phyloP scores from a whole-genome alignment of 2,888 invertebrate genomes.

The Troides helena region DNA sequence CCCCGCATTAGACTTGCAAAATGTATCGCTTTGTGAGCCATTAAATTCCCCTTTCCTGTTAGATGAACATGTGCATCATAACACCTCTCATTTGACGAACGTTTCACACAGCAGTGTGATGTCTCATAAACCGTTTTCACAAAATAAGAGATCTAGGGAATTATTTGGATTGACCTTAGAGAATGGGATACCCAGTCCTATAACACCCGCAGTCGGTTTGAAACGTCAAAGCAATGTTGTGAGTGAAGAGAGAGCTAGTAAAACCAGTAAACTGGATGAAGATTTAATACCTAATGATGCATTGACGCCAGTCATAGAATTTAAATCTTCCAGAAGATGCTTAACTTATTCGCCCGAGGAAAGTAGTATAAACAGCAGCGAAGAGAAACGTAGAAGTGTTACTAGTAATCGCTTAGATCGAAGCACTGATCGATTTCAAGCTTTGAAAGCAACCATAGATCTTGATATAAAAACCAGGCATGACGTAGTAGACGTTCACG shows the following conservation, averaged over 20 bases:
- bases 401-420: constrained; percentile 69
- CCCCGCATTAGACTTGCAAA: constrained; percentile 60
- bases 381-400: constrained; percentile 77
- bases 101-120: constrained; percentile 71
- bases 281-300: constrained; percentile 62
- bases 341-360: constrained; percentile 81
- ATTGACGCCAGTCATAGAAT: constrained; percentile 71
- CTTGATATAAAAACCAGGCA: constrained; percentile 80
- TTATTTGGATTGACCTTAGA: constrained; percentile 71
- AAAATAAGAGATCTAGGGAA: constrained; percentile 58
- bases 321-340: constrained; percentile 77
- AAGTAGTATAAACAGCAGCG: constrained; percentile 71
- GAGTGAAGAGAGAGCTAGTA: constrained; percentile 70
- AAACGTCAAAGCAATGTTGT: constrained; percentile 67
- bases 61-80: constrained; percentile 39
- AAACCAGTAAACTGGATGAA: constrained; percentile 76
- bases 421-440: constrained; percentile 61
- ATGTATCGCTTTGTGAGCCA: constrained; percentile 60
- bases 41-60: constrained; percentile 47
- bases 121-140: constrained; percentile 49
- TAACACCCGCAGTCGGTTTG: constrained; percentile 66
- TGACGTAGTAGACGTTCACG: constrained; percentile 83
- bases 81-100: constrained; percentile 54
- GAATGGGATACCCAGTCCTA: constrained; percentile 77
- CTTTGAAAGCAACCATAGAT: constrained; percentile 81